phyloP scores from a whole-genome alignment of 2,797 vertebrate species.

The Mastacembelus armatus region DNA sequence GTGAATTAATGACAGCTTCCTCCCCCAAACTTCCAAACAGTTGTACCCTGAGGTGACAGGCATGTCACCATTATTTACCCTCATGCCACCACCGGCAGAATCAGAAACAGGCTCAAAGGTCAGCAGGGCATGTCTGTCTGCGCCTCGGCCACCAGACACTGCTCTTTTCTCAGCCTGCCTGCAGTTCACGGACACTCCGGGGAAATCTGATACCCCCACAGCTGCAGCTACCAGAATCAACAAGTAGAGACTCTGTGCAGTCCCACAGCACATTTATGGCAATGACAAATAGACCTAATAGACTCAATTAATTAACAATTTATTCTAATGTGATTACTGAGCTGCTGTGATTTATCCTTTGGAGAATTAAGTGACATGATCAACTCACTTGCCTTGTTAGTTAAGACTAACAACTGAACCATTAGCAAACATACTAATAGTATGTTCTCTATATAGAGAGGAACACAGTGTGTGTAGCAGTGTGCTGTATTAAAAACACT shows the following conservation, averaged over 20 bases:
- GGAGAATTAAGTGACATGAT: constrained; percentile 40
- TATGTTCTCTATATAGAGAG: neutral
- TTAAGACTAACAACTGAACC: constrained; percentile 19
- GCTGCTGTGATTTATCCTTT: constrained; percentile 34
- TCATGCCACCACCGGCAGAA: constrained; percentile 61
- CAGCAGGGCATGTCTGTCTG: constrained; percentile 61
- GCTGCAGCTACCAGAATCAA: constrained; percentile 69
- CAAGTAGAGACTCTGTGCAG: constrained; percentile 38
- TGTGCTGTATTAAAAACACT: neutral
- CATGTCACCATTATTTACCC: constrained; percentile 77
- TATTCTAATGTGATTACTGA: constrained; percentile 44
- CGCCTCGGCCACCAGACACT: constrained; percentile 53
- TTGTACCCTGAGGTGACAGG: constrained; percentile 77
- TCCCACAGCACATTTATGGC: constrained; percentile 4
- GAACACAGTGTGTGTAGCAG: neutral
- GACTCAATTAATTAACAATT: constrained; percentile 58
- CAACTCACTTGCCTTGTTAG: constrained; percentile 27
- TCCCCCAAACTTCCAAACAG: constrained; percentile 54
- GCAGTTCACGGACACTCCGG: constrained; percentile 40
- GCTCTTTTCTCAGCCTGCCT: constrained; percentile 53
- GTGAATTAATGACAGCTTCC: constrained; percentile 64
- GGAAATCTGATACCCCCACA: constrained; percentile 72
- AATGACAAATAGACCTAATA: constrained; percentile 55
- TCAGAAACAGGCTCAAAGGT: constrained; percentile 77
- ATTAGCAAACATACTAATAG: constrained; percentile 7